Evolutionary conservation across 1,140 invertebrate genomes (phyloP), one percentile per base, ranked within the genome.

Genomic region (Uloborus diversus): DNA sequence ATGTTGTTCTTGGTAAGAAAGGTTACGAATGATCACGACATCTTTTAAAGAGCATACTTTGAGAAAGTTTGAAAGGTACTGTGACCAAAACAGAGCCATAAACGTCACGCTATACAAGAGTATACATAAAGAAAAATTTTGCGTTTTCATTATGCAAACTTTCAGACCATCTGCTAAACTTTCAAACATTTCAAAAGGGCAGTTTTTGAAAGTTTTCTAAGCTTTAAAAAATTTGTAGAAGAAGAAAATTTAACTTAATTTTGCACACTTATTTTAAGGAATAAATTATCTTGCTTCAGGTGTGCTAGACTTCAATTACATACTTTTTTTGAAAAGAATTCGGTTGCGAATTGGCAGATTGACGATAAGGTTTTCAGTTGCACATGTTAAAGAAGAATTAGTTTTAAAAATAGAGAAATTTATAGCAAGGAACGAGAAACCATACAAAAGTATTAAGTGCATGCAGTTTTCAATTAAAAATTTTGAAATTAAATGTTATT

Each of bases 71-170:
- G 53, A 17, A 47, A 73, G 56, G 32, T 25, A 37, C 66, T 56
- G 49, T 23, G 66, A 59, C 69, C 56, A 17, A 4, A 47, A 35
- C 27, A 73, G n/a, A 28, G 33, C 33, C 20, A 23, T 20, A 11
- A 30, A 13, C 17, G 69, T 73, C 69, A 73, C 69, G 69, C 69
- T 32, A 73, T 56, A 37, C n/a, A 23, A 25, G 33, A 70, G 20
- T 35, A 70, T 70, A 70, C 68, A 70, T 56, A 61, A 73, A 73
- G 53, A 73, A 61, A 49, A 17, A 33, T 32, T 69, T 69, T 69
- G 47, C 14, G 37, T 47, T 69, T 69, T 69, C 57, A 73, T 73
- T 73, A 73, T 73, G 69, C 69, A 73, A 73, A 73, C 69, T 73
- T 73, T 23, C 33, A 47, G 69, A 61, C 53, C 69, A 73, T 73